Base-by-base conservation (phyloP, 2,113 vertebrate genomes). In the Neomonachus schauinslandi region DNA sequence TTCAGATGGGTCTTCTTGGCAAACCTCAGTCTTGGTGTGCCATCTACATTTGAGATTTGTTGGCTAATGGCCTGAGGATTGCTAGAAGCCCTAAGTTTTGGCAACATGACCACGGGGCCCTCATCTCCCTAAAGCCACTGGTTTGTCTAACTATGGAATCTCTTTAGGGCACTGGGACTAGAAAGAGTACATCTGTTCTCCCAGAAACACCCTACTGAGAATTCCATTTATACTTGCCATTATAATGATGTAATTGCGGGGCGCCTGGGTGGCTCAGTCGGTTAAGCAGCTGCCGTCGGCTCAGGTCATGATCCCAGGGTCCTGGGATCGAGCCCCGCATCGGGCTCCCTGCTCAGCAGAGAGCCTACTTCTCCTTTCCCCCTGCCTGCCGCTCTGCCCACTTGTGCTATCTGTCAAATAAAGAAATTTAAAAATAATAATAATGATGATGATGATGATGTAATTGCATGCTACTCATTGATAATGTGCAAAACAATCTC, bases 401-500 rank as follows among this genome's bases (percentile, higher is more conserved):
- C 39, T 42, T 42, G 39, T 42, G 39, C 39, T 42, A 42, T 42
- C 39, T 42, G 39, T 42, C 39, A 42, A 42, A 42, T 42, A 42
- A 42, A 42, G 39, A 42, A 42, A 42, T 42, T 42, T 4, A 42
- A 42, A 42, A 42, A 42, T 42, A 42, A 42, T 39, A 39, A 39
- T 42, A 42, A 42, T 42, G 5, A 42, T 77, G 92, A 94, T 79
- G 84, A 42, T 42, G 5, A 42, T 77, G 92, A 94, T 79, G 84
- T 85, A 84, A 96, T 92, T 97, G 69, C 36, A 13, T 4, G 46
- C 77, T 57, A 31, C 55, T 95, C 97, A 79, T 61, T 84, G 95
- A 97, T 88, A 96, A 96, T 89, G 80, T 79, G 94, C 83, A 94
- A 88, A 97, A 85, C 71, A 92, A 80, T 92, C 84, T 46, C 22